These are phyloP conservation scores for Tetramorium parvispinum DNA, from an alignment of 1,140 invertebrate species.

Conservation along the genomic window DNA sequence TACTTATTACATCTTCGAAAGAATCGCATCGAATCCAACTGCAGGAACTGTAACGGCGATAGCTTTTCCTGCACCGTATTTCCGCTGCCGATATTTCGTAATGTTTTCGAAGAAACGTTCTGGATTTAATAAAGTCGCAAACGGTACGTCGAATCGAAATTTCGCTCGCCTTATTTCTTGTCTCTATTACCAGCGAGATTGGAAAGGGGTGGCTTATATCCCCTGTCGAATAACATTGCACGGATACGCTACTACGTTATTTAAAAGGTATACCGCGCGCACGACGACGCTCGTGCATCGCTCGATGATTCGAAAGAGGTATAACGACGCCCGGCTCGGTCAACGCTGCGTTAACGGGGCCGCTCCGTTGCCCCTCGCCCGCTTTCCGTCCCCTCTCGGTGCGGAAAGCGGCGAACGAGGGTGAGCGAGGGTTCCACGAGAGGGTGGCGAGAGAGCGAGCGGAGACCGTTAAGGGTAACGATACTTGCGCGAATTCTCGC, in stretches of 20 bases:
- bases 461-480: neutral
- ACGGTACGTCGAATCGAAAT: conserved; percentile 9
- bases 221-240: conserved; percentile 1
- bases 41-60: neutral
- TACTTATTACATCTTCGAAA: neutral
- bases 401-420: conserved; percentile 7
- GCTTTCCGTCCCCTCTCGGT: neutral
- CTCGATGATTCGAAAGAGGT: conserved; percentile 39
- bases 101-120: neutral
- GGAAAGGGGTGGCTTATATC: neutral
- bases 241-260: conserved; percentile 31
- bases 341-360: conserved; percentile 19
- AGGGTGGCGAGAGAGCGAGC: neutral
- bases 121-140: conserved; percentile 29
- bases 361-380: neutral
- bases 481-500: neutral
- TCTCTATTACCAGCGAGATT: conserved; percentile 31
- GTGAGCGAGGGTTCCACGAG: conserved; percentile 41
- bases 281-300: conserved; percentile 2
- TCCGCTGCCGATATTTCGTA: neutral
- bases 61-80: neutral
- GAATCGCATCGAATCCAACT: neutral
- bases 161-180: conserved; percentile 1
- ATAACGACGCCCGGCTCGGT: conserved; percentile 11
- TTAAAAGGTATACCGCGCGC: conserved; percentile 27